Evolutionary conservation across 2,113 vertebrate species (phyloP), one percentile per base, ranked within the genome.

Genomic region (Hippocampus barbouri): DNA sequence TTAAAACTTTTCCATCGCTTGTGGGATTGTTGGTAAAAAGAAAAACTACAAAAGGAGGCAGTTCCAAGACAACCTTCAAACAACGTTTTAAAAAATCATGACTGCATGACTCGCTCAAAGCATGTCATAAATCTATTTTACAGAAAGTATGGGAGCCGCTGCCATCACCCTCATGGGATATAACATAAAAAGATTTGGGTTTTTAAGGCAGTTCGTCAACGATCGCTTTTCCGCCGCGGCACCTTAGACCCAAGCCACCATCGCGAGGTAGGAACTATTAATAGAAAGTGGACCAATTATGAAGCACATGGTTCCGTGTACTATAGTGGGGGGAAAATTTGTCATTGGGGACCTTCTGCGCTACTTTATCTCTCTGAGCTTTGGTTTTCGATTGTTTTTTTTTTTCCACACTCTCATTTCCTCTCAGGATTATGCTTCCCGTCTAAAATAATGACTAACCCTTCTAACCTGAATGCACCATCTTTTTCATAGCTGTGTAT

Each of bases 241-340:
- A 86, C 80, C 73, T 82, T 75, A 76, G 81, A 79, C 87, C 76
- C 62, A 43, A 41, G 21, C 38, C 38, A n/a, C 20, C 38, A 43
- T 14, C n/a, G 79, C 76, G 83, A 79, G 83, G 77, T 86, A 84
- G 27, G 43, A 45, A 83, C 90, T 92, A 92, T 91, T 90, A 91
- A 91, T 90, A 91, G 87, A 88, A 81, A 84, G 68, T 87, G 80
- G 83, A 82, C 88, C 88, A 91, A 91, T 91, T 87, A 90, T 86
- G 84, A 86, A 88, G 83, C 86, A 87, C 83, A 90, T 87, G 80
- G 83, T 83, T 79, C 79, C 72, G 80, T 82, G 79, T 83, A 83
- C 83, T 73, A 80, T 82, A 86, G 81, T 82, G 40, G 73, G 81
- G 77, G 81, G 83, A 70, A 38, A 77, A 60, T 79, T 65, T 74